A percentile compares a stretch with the other conserved stretches of the same genome.
These are phyloP conservation scores for Egretta garzetta DNA, from an alignment of 2,113 vertebrate species.

Conservation along the genomic window DNA sequence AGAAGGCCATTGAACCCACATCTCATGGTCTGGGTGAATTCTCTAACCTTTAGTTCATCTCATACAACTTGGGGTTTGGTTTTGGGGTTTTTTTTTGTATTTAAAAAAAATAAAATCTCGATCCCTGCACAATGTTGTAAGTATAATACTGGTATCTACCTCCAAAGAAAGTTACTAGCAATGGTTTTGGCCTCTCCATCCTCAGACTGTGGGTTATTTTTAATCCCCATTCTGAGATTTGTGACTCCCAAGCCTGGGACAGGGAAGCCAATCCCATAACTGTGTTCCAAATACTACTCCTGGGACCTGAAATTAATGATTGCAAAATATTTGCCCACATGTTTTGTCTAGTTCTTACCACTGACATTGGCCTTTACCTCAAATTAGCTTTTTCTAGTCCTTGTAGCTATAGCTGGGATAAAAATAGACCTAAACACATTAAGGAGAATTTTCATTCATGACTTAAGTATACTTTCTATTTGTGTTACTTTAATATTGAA, in stretches of 20 bases:
- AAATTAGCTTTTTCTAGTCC: not conserved
- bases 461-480: not conserved
- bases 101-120: not conserved
- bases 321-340: not conserved
- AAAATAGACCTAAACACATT: not conserved
- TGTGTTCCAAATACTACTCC: not conserved
- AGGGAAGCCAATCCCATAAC: not conserved
- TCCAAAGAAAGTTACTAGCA: not conserved
- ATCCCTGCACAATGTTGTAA: not conserved
- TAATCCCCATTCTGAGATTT: not conserved
- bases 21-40: not conserved
- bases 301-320: not conserved
- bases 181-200: not conserved
- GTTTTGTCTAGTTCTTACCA: not conserved
- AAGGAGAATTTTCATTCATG: not conserved
- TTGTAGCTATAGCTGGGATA: not conserved
- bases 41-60: not conserved
- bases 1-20: not conserved
- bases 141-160: not conserved
- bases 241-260: not conserved
- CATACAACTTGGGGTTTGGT: not conserved
- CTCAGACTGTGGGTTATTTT: not conserved
- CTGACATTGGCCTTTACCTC: constrained; percentile 1
- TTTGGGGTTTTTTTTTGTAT: not conserved
- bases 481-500: not conserved